These are phyloP conservation scores for Rhadinocentrus ornatus DNA, from an alignment of 2,797 vertebrate species.

Conservation along the genomic window DNA sequence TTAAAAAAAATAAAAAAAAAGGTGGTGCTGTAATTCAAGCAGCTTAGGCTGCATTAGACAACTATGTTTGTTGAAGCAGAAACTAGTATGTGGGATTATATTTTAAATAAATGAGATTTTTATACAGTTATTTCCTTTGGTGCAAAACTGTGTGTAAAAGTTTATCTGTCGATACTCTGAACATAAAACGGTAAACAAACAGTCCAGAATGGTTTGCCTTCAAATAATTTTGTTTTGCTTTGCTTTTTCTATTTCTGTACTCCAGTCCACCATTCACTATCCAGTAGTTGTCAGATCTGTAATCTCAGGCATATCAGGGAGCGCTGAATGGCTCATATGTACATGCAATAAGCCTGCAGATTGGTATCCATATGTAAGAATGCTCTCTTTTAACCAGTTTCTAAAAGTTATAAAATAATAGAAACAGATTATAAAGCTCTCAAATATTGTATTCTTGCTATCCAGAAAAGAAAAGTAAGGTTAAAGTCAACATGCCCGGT, in stretches of 20 bases:
- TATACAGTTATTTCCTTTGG: neutral
- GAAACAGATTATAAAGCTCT: neutral
- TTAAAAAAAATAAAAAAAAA: conserved; percentile 15
- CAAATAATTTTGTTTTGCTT: neutral
- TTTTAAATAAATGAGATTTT: neutral
- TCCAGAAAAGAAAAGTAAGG: neutral
- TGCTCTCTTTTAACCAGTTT: neutral
- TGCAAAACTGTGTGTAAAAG: neutral
- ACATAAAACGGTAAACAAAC: conserved; percentile 17
- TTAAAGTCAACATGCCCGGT: neutral
- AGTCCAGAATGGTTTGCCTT: conserved; percentile 15
- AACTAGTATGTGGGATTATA: neutral
- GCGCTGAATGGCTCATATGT: neutral
- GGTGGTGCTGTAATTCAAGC: conserved; percentile 1
- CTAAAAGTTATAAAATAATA: neutral
- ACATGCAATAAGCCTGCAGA: neutral
- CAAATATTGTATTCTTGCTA: neutral
- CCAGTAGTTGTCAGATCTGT: conserved; percentile 7
- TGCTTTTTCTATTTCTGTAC: conserved; percentile 9
- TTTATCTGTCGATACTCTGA: neutral
- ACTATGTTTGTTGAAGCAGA: conserved; percentile 3
- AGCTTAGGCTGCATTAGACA: conserved; percentile 17
- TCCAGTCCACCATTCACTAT: neutral
- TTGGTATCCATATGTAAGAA: neutral
- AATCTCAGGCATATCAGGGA: conserved; percentile 7